Conservation (phyloP, 2,888 invertebrate species). For the Drosophila antonietae region DNA sequence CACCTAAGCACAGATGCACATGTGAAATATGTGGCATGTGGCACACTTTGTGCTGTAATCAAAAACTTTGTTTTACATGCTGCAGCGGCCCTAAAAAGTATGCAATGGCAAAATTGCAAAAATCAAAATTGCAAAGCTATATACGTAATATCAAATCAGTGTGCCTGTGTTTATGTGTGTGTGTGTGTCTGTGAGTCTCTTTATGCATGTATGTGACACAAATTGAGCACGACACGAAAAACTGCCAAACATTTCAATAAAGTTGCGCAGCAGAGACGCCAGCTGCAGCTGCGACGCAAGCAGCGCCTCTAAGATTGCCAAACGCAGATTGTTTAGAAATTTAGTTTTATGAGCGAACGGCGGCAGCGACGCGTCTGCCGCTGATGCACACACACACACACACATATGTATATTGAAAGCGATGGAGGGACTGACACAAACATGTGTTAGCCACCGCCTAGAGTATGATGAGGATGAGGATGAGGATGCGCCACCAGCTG, state of each 20-base stretch:
- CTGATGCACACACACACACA: conserved; percentile 27
- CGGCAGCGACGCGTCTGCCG: conserved; percentile 36
- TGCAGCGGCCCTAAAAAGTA: conserved; percentile 68
- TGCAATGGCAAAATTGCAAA: conserved; percentile 71
- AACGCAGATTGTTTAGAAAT: conserved; percentile 79
- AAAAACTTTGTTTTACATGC: conserved; percentile 73
- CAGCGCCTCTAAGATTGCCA: conserved; percentile 66
- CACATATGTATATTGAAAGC: not conserved
- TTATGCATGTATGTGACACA: conserved; percentile 59
- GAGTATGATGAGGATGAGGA: not conserved
- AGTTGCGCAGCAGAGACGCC: conserved; percentile 70
- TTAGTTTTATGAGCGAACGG: conserved; percentile 69
- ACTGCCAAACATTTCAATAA: conserved; percentile 78
- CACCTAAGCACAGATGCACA: conserved; percentile 8
- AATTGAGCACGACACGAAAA: conserved; percentile 76
- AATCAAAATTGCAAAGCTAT: conserved; percentile 71
- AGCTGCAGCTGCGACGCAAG: conserved; percentile 17
- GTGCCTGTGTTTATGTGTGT: conserved; percentile 24
- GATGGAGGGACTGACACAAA: conserved; percentile 50
- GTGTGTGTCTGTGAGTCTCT: conserved; percentile 27
- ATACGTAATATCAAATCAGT: conserved; percentile 39
- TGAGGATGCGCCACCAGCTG: conserved; percentile 60
- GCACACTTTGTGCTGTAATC: conserved; percentile 59
- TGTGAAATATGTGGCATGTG: conserved; percentile 41
- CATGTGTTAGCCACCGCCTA: conserved; percentile 41